Base-by-base conservation (phyloP, 92 coral and sea anemone genomes). In the Metridium senile region DNA sequence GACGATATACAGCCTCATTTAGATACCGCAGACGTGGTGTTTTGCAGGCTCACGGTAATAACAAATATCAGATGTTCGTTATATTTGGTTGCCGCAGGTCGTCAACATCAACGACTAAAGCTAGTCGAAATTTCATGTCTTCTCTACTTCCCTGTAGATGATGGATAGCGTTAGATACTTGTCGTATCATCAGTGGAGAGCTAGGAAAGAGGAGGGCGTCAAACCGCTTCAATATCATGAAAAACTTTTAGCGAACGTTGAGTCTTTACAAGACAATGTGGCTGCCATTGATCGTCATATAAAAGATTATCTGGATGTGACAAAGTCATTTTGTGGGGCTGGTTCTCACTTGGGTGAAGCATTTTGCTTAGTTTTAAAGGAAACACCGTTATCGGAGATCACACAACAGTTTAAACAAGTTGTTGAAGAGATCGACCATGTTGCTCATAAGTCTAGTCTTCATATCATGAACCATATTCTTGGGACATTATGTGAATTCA, bases 381-480 rank as follows among this genome's bases (percentile, higher is more conserved):
- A 90, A 65, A 96, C 99, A n/a, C 97, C 99, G 39, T 85, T 96
- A 62, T 77, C 91, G 53, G 97, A 89, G 67, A 92, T 96, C 47
- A 82, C 99, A 17, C 99, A 96, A 71, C 99, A 93, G 85, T 75
- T 91, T 71, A 90, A 96, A 70, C 99, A 96, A 89, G 98, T 90
- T 1, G 97, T 93, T 17, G 99, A 96, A 49, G 94, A 96, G 79
- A 84, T 96, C 32, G 99, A 96, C 29, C 98, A 96, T 72, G 92
- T 91, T 34, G 92, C 93, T 26, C 97, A 93, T 68, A 89, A 89
- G 87, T 89, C 96, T 34, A 93, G 93, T 81, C 96, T 90, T 59
- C 96, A 92, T 72, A 87, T 96, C 71, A 93, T 87, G 46, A 89
- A 89, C 69, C 90, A 81, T 33, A 93, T 96, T 74, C 72, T 96